Evolutionary conservation across 1,140 invertebrate species (phyloP), one percentile per base, ranked within the genome.

Genomic region (Stenopsyche tienmushanensis): DNA sequence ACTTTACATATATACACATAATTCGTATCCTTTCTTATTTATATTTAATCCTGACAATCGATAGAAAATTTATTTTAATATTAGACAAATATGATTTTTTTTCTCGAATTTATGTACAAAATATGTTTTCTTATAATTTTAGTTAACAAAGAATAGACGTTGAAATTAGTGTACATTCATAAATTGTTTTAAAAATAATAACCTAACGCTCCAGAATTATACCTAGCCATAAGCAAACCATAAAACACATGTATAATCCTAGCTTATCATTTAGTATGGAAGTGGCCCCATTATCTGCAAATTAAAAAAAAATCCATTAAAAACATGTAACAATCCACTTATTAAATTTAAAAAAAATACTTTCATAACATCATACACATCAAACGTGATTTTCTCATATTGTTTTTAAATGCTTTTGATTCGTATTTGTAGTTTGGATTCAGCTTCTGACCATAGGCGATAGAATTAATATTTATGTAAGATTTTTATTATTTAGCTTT

Each of bases 41-140:
- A 24, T 41, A 58, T 64, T 53, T 60, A 53, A 59, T 62, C 60
- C 34, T 39, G 58, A 69, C 67, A 63, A 63, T 69, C 47, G 62
- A 65, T 69, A 69, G 63, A 69, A 69, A 69, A 69, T 65, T 69
- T 67, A 55, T 49, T 20, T 18, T 49, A n/a, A 47, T 26, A 39
- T 65, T 65, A 69, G 62, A 64, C 67, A 69, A 55, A 65, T 64
- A 62, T 69, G 65, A n/a, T n/a, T 67, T 67, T 21, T 49, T 23
- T 66, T 3, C 18, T 52, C 49, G 59, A 64, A 64, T 65, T 59
- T 69, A 69, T 69, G 60, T 69, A 69, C 67, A 69, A 65, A 62
- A 64, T 69, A 62, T 62, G 20, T 49, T 65, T 58, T 47, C 62
- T 26, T 34, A 34, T 34, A 34, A 7, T 58, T 34, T 44, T 58